Conservation (phyloP, 2,113 vertebrate species). For the Tachysurus fulvidraco region DNA sequence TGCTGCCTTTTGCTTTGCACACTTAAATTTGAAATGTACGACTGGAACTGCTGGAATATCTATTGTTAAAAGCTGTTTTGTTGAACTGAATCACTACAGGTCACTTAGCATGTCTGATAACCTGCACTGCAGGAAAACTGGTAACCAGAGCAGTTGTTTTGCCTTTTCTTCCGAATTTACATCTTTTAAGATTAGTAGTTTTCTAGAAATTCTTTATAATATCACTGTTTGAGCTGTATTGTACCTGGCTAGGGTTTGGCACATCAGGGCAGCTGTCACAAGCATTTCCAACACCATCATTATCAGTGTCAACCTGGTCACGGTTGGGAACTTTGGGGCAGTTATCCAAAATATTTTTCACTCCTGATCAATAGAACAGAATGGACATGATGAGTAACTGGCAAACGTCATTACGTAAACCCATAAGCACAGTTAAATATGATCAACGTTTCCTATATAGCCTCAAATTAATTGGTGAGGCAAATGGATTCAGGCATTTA, state of each 20-base stretch:
- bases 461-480: conserved; percentile 10
- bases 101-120: neutral
- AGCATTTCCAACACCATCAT: conserved; percentile 89
- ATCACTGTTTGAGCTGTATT: neutral
- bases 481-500: neutral
- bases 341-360: conserved; percentile 93
- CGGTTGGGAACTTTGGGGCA: conserved; percentile 84
- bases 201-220: neutral
- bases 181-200: neutral
- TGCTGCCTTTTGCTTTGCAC: neutral
- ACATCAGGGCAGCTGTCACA: conserved; percentile 94
- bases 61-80: neutral
- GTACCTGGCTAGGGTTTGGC: conserved; percentile 93
- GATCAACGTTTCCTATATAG: neutral
- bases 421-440: neutral
- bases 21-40: neutral
- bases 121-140: neutral
- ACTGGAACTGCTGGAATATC: neutral
- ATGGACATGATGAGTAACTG: neutral
- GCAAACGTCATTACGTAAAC: neutral
- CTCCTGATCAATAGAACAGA: conserved; percentile 71
- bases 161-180: neutral
- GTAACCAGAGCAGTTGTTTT: neutral
- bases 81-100: neutral
- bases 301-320: conserved; percentile 85